A percentile compares a stretch with the other conserved stretches of the same genome.
Evolutionary conservation across 2,888 invertebrate genomes (phyloP).

Genomic region (Ochropleura plecta): DNA sequence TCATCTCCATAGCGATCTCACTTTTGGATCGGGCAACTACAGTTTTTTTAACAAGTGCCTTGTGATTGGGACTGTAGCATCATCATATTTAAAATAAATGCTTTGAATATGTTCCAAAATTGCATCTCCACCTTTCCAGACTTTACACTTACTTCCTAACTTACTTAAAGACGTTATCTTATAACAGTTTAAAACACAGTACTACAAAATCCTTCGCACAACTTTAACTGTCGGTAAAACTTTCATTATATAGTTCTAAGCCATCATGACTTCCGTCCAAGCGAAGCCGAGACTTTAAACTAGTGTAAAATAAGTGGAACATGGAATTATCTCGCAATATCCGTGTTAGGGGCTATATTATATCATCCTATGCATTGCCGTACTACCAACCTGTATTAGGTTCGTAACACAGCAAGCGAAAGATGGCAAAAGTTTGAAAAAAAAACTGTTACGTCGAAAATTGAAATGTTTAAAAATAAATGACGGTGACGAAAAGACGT

Average conservation of each 20-base stretch:
- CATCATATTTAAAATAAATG: background rate
- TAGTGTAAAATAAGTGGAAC: slow-evolving; percentile 81
- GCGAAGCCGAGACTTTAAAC: slow-evolving; percentile 55
- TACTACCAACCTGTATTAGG: slow-evolving; percentile 76
- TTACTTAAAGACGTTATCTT: slow-evolving; percentile 23
- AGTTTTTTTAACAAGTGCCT: too few relatives aligned
- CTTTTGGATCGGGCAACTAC: too few relatives aligned
- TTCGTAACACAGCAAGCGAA: slow-evolving; percentile 63
- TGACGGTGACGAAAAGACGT: slow-evolving; percentile 5
- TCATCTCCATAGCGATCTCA: too few relatives aligned
- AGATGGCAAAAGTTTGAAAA: slow-evolving; percentile 30
- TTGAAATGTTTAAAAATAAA: slow-evolving; percentile 27
- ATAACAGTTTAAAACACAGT: slow-evolving; percentile 33
- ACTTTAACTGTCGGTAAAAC: slow-evolving; percentile 51
- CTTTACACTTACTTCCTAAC: slow-evolving; percentile 21
- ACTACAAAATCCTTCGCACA: slow-evolving; percentile 22
- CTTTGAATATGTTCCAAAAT: background rate
- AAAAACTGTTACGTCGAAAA: slow-evolving; percentile 26
- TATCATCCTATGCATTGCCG: slow-evolving; percentile 78
- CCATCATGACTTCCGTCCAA: slow-evolving; percentile 66
- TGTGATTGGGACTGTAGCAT: too few relatives aligned
- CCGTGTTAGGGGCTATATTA: slow-evolving; percentile 82
- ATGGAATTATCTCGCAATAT: slow-evolving; percentile 82
- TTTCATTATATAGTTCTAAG: slow-evolving; percentile 58
- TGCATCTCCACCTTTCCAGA: background rate